A percentile compares a stretch with the other conserved stretches of the same genome.
phyloP scores from a whole-genome alignment of 2,113 vertebrate species.

The Phainopepla nitens region DNA sequence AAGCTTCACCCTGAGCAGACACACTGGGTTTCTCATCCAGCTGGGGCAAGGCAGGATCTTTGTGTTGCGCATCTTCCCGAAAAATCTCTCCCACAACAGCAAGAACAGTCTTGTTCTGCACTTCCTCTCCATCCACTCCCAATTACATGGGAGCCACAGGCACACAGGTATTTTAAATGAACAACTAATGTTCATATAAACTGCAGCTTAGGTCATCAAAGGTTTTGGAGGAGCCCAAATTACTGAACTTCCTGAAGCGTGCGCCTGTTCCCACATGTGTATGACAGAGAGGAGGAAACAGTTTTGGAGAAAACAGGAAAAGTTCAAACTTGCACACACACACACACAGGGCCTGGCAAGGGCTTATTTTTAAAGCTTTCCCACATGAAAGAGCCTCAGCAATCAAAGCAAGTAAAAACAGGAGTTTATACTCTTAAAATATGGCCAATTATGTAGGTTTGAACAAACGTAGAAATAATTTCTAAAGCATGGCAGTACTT shows the following conservation, averaged over 20 bases:
- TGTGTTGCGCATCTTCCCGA: not conserved
- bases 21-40: not conserved
- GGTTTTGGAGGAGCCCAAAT: not conserved
- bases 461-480: not conserved
- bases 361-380: not conserved
- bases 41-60: not conserved
- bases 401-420: conserved; percentile 13
- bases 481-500: not conserved
- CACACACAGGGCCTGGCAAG: not conserved
- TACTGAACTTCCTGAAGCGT: not conserved
- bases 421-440: not conserved
- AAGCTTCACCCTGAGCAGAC: not conserved
- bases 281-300: conserved; percentile 7
- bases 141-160: not conserved
- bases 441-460: not conserved
- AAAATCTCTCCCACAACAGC: not conserved
- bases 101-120: not conserved
- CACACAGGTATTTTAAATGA: not conserved
- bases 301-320: conserved; percentile 36
- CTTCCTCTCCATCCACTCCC: not conserved
- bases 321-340: conserved; percentile 12
- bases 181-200: not conserved
- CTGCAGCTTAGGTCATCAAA: conserved; percentile 12
- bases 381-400: conserved; percentile 24
- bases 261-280: conserved; percentile 3